Conservation (phyloP, 2,113 vertebrate genomes). For the Gorsachius goisagi region DNA sequence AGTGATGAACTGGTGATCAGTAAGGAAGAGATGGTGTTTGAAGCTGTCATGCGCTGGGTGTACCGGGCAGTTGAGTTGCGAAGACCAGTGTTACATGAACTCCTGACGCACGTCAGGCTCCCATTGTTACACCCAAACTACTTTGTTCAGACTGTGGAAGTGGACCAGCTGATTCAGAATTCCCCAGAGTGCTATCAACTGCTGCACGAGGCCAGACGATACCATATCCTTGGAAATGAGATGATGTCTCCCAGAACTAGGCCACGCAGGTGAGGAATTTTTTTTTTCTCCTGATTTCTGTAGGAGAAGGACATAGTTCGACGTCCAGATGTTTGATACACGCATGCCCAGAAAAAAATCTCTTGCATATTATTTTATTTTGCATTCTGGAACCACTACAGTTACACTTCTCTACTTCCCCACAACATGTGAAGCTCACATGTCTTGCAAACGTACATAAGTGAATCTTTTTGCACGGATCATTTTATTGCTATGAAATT, state of each 20-base stretch:
- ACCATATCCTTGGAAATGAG: constrained; percentile 97
- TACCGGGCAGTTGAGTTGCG: constrained; percentile 86
- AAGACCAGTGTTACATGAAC: constrained; percentile 85
- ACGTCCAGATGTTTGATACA: background rate
- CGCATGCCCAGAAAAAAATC: background rate
- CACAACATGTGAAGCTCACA: accelerated
- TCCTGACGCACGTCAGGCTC: constrained; percentile 92
- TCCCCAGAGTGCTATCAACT: constrained; percentile 96
- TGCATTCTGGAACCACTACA: background rate
- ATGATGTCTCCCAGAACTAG: constrained; percentile 98
- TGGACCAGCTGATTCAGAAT: constrained; percentile 94
- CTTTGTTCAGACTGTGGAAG: constrained; percentile 98
- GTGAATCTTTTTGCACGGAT: background rate
- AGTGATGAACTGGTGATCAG: constrained; percentile 90
- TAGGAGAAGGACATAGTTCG: background rate
- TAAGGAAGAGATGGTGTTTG: constrained; percentile 95
- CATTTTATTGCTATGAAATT: background rate
- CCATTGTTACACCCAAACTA: constrained; percentile 96
- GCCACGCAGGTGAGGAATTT: constrained; percentile 87
- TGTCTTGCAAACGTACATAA: background rate
- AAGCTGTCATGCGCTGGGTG: constrained; percentile 97
- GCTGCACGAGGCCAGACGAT: constrained; percentile 93
- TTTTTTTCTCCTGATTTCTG: background rate
- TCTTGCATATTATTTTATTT: background rate
- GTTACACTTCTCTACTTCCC: background rate